Evolutionary conservation across 2,888 invertebrate species (phyloP).

Genomic region (Copidosoma aretas): DNA sequence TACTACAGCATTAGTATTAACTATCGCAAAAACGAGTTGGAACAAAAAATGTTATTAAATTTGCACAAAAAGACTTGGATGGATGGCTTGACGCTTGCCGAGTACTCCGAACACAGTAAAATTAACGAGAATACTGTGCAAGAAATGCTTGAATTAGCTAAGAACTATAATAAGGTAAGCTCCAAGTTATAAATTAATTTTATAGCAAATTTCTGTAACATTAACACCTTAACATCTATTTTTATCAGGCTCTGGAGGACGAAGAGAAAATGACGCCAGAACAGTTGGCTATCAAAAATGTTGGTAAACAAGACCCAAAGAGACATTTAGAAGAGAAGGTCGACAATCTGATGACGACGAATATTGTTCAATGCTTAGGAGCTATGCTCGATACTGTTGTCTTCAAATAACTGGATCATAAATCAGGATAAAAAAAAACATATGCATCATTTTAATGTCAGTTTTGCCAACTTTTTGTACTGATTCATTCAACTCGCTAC

Average conservation of each 20-base stretch:
- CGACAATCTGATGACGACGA: slow-evolving; percentile 93
- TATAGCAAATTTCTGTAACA: background rate
- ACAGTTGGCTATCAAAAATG: slow-evolving; percentile 98
- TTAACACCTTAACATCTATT: slow-evolving; percentile 11
- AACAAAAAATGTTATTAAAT: slow-evolving; percentile 99
- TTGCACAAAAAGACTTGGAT: slow-evolving; percentile 99
- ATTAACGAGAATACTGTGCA: slow-evolving; percentile 93
- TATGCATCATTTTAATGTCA: slow-evolving; percentile 49
- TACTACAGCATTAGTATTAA: slow-evolving; percentile 99
- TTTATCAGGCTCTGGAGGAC: slow-evolving; percentile 87
- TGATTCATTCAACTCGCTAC: slow-evolving; percentile 33
- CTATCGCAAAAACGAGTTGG: slow-evolving; percentile 97
- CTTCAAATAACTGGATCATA: slow-evolving; percentile 72
- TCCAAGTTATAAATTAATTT: slow-evolving; percentile 12
- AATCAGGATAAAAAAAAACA: slow-evolving; percentile 41
- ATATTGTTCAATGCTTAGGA: slow-evolving; percentile 97
- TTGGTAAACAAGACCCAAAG: slow-evolving; percentile 99
- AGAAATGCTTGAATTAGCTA: slow-evolving; percentile 96
- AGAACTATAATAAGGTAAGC: slow-evolving; percentile 89
- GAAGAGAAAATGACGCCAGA: slow-evolving; percentile 99
- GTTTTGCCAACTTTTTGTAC: slow-evolving; percentile 31
- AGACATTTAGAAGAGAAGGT: slow-evolving; percentile 99
- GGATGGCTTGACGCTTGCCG: slow-evolving; percentile 90
- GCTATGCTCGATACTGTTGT: slow-evolving; percentile 94
- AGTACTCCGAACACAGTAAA: slow-evolving; percentile 91